Base-by-base conservation (phyloP, 1,140 invertebrate genomes). In the Nebria ingens region DNA sequence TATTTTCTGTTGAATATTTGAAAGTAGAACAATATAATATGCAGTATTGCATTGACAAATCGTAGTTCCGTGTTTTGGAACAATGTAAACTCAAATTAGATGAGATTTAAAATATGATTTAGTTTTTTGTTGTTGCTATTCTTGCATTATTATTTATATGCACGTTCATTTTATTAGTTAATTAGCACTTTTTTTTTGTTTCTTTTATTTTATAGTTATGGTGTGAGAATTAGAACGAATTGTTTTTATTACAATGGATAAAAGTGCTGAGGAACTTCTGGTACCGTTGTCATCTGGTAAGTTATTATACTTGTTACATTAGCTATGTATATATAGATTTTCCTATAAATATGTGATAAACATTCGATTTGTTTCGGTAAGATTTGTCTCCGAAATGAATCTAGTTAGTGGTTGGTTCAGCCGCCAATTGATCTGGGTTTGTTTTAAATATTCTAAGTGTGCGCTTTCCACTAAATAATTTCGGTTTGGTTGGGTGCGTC, bases 281-380 rank as follows among this genome's bases (percentile, higher is more conserved):
- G 60, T 66, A 29, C 62, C 59, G 21, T 20, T 66, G 19, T 66
- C 65, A 51, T 66, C 60, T 25, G 63, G 63, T 64, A 52, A 62
- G 59, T 56, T 17, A 40, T 53, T 17, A 19, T 55, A 22, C 13
- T 45, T 6, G 15, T 52, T 29, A 34, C 25, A 34, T 9, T 34
- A 34, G n/a, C 6, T 34, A 34, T n/a, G n/a, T n/a, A n/a, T n/a
- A n/a, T n/a, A n/a, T n/a, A n/a, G n/a, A n/a, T n/a, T n/a, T n/a
- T n/a, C n/a, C n/a, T n/a, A n/a, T n/a, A n/a, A n/a, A n/a, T n/a
- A n/a, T n/a, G n/a, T n/a, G n/a, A n/a, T n/a, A n/a, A n/a, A n/a
- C n/a, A n/a, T n/a, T n/a, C n/a, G n/a, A n/a, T n/a, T n/a, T n/a
- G n/a, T n/a, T n/a, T n/a, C n/a, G n/a, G n/a, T n/a, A n/a, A n/a